Evolutionary conservation across 2,888 invertebrate genomes (phyloP), one percentile per base, ranked within the genome.

Genomic region (Corythucha ciliata): DNA sequence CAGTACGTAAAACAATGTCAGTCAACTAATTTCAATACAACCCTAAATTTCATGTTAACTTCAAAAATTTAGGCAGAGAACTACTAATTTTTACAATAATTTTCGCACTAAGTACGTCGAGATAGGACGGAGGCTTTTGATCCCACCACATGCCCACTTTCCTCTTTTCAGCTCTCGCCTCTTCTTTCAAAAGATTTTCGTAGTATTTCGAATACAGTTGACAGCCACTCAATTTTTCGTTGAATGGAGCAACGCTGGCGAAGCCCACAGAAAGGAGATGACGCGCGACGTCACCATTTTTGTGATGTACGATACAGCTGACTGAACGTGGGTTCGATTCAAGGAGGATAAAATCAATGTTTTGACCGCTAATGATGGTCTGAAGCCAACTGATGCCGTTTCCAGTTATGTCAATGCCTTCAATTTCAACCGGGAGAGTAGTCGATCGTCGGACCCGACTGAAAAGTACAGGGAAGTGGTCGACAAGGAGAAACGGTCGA

Each of bases 391-490:
- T 70, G 18, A 70, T 57, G 12, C 75, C 76, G 58, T 74, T 67
- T 24, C 68, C 65, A 8, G 67, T 69, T 21, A 75, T 63, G 34
- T 73, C 63, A 7, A 76, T 66, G 33, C 72, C 72, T 33, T 73
- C 70, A 48, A 76, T 66, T 63, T 72, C 73, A 12, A 75, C 68
- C n/a, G 75, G 75, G 53, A 76, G 63, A 46, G 52, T 57, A 67
- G 64, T 21, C 57, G 56, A 27, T 60, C 60, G 36, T 63, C 46
- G 25, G 60, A 56, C n/a, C 65, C 65, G 21, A 67, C 49, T 44
- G 27, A 63, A 48, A 14, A 69, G 55, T 50, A 70, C 56, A 6
- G 72, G 72, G 56, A 65, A 64, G 58, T 72, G 72, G 42, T 68
- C 65, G 21, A 72, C 63, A 64, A 70, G 65, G 34, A 72, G 57